A percentile compares a stretch with the other conserved stretches of the same genome.
These are phyloP conservation scores for Enteromius unitaeniatus DNA, from an alignment of 2,797 vertebrate species.

Conservation along the genomic window DNA sequence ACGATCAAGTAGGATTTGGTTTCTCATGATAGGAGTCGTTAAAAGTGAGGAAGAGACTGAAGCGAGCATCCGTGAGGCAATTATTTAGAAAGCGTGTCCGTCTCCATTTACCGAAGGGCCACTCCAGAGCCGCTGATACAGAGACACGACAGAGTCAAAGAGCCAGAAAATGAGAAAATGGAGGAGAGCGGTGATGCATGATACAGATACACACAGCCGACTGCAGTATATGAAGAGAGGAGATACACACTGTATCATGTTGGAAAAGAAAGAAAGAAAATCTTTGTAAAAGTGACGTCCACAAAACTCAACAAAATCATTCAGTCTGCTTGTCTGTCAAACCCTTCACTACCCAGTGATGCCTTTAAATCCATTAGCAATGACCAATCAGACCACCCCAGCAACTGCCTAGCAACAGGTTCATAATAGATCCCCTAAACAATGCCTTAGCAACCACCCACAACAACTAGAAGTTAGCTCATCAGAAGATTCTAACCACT, in stretches of 20 bases:
- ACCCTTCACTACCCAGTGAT: background rate
- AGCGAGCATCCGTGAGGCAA: background rate
- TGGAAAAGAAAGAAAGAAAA: background rate
- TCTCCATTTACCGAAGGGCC: conserved; percentile 21
- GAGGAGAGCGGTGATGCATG: background rate
- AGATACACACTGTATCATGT: background rate
- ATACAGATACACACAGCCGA: conserved; percentile 3
- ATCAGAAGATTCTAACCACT: background rate
- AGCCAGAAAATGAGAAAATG: conserved; percentile 35
- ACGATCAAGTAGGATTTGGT: background rate
- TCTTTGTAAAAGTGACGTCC: background rate
- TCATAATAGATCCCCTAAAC: background rate
- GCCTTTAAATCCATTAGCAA: background rate
- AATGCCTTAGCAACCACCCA: background rate
- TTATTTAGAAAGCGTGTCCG: conserved; percentile 23
- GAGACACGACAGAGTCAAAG: conserved; percentile 20
- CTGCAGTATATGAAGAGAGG: background rate
- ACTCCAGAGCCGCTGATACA: conserved; percentile 10
- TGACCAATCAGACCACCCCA: background rate
- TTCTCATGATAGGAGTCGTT: background rate
- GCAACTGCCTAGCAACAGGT: background rate
- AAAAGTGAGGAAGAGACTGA: background rate
- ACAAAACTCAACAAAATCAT: background rate
- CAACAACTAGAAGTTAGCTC: background rate
- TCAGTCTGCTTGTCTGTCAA: background rate